Evolutionary conservation across 2,888 invertebrate species (phyloP), one percentile per base, ranked within the genome.

Genomic region (Gastracanthus pulcherrimus): DNA sequence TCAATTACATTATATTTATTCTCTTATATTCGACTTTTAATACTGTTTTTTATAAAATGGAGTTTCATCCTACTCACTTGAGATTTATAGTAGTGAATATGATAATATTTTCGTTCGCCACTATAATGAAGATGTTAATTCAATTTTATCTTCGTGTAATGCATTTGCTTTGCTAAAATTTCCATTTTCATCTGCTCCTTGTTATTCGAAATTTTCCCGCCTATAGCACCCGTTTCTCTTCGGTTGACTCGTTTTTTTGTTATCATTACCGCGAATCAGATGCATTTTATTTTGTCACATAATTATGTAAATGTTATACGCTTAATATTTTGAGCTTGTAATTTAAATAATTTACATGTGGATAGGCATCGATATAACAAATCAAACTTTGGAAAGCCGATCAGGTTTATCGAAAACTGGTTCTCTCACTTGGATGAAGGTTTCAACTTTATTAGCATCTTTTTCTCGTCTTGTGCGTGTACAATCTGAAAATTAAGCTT

Each of bases 281-380:
- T 9, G 48, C 29, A 19, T 31, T 26, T 9, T 16, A 26, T 55
- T 19, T 29, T 41, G n/a, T 26, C 66, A 4, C 51, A 67, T 76
- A 76, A 76, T 76, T 76, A 76, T 76, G 76, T 29, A 76, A 76
- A 67, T 76, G 19, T 26, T n/a, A 26, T 29, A 48, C 19, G 66
- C 13, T 75, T 38, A 45, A 67, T 55, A 38, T 55, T 66, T 36
- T 36, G 23, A 36, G 31, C 60, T 38, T 60, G 66, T 67, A 67
- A 76, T 67, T 76, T 66, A 26, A 76, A 67, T 67, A 76, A 76
- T 64, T 76, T 66, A 67, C 66, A 36, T 51, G 38, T 11, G 19
- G 51, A 66, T 67, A 55, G 55, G 34, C 29, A 76, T 67, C 55
- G 34, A 66, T 66, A 58, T 41, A 41, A 45, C 69, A 69, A 67